Percentiles rank a stretch among this genome's conserved stretches.
Evolutionary conservation across 2,113 vertebrate species (phyloP).

Genomic region (Zeus faber): DNA sequence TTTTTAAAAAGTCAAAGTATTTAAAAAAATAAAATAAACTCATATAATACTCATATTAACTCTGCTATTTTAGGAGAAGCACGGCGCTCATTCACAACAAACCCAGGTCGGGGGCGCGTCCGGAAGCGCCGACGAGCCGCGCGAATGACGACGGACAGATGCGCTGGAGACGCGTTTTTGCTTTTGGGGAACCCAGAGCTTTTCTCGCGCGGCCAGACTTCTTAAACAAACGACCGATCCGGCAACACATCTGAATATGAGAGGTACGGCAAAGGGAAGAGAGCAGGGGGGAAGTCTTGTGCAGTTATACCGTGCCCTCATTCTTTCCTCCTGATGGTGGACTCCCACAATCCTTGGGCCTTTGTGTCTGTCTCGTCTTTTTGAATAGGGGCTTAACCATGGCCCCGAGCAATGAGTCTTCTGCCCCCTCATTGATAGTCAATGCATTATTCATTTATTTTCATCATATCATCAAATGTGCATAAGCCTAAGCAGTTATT

Average conservation of each 20-base stretch:
- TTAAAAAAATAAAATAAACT: background rate
- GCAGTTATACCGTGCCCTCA: conserved; percentile 53
- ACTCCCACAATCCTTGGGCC: conserved; percentile 69
- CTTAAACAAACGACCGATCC: conserved; percentile 32
- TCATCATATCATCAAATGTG: conserved; percentile 74
- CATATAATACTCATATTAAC: no score
- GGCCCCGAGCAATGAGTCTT: conserved; percentile 73
- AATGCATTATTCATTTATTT: conserved; percentile 80
- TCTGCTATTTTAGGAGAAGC: no score
- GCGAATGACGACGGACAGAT: no score
- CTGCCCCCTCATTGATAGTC: conserved; percentile 74
- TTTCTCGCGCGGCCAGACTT: conserved; percentile 33
- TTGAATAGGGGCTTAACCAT: conserved; percentile 76
- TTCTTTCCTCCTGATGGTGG: conserved; percentile 62
- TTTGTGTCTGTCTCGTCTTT: conserved; percentile 75
- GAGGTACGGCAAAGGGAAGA: conserved; percentile 35
- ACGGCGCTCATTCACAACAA: no score
- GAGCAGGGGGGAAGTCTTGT: conserved; percentile 25
- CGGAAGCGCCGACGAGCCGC: no score
- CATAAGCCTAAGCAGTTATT: conserved; percentile 64
- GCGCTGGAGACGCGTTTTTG: conserved; percentile 43
- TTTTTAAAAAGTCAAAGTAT: background rate
- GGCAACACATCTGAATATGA: conserved; percentile 41
- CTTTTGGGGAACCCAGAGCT: no score
- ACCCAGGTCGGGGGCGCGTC: no score